A percentile compares a stretch with the other conserved stretches of the same genome.
Evolutionary conservation across 2,888 invertebrate genomes (phyloP).

Genomic region (Athalia circularis): DNA sequence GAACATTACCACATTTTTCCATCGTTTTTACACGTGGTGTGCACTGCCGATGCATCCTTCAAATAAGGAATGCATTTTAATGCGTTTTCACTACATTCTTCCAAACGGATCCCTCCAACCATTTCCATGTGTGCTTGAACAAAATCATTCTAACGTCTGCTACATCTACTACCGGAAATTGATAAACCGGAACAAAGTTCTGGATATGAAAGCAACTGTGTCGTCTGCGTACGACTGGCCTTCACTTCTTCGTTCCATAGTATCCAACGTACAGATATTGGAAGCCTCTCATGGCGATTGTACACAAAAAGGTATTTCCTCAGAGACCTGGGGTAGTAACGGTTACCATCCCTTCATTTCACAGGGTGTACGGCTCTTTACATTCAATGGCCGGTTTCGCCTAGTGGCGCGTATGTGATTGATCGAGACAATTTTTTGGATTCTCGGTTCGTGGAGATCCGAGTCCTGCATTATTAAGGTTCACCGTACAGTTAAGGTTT

Average conservation of each 20-base stretch:
- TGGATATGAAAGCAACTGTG: neutral
- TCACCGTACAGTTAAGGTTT: constrained; percentile 15
- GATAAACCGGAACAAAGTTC: neutral
- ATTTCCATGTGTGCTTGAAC: too few relatives aligned
- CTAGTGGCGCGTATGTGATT: constrained; percentile 14
- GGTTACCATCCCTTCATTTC: neutral
- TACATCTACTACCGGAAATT: too few relatives aligned
- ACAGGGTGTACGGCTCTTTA: constrained; percentile 13
- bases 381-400: constrained; percentile 17
- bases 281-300: neutral
- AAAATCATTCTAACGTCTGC: too few relatives aligned
- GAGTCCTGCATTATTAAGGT: constrained; percentile 29
- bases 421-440: constrained; percentile 29
- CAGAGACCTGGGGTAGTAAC: neutral
- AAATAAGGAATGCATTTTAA: too few relatives aligned
- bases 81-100: too few relatives aligned
- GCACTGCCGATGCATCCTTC: too few relatives aligned
- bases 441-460: constrained; percentile 5
- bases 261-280: neutral
- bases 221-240: neutral
- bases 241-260: neutral
- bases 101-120: too few relatives aligned
- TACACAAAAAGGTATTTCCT: neutral
- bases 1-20: too few relatives aligned
- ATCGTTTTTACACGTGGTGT: too few relatives aligned